A percentile compares a stretch with the other conserved stretches of the same genome.
These are phyloP conservation scores for Geodia barretti DNA, from an alignment of 37 sponge, comb jelly and placozoan genomes.

Conservation along the genomic window DNA sequence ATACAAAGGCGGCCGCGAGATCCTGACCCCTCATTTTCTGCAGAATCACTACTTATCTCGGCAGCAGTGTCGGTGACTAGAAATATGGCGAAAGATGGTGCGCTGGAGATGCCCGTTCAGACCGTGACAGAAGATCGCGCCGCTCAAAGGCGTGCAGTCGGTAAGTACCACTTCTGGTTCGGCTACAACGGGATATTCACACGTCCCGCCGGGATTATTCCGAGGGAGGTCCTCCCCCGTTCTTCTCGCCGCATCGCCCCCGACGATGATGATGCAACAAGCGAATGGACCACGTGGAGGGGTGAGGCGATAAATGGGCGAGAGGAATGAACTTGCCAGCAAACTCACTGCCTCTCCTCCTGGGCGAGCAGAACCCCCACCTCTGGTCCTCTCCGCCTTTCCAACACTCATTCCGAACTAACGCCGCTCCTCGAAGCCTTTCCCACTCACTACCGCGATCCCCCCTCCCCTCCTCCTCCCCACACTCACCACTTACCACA, in stretches of 20 bases:
- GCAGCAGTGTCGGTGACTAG: too few relatives aligned
- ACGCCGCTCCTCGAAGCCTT: neutral
- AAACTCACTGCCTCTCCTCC: neutral
- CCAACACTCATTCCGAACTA: neutral
- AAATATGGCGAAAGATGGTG: too few relatives aligned
- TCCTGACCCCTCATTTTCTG: neutral
- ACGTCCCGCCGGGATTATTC: too few relatives aligned
- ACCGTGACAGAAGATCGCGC: neutral
- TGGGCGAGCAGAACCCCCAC: neutral
- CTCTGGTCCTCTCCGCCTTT: neutral
- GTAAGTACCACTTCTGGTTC: too few relatives aligned
- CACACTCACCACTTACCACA: neutral
- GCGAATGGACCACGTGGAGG: neutral
- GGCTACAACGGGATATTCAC: too few relatives aligned
- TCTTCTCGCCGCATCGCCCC: too few relatives aligned
- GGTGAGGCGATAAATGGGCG: neutral
- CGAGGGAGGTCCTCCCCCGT: too few relatives aligned
- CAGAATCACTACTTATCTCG: too few relatives aligned
- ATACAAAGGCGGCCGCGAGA: neutral
- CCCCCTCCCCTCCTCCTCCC: constrained; percentile 6
- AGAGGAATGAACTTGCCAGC: neutral
- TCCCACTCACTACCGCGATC: neutral
- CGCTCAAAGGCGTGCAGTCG: neutral
- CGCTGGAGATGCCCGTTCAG: neutral
- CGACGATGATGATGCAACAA: neutral